Conservation (phyloP, 1,140 invertebrate genomes). For the Hestina assimilis region DNA sequence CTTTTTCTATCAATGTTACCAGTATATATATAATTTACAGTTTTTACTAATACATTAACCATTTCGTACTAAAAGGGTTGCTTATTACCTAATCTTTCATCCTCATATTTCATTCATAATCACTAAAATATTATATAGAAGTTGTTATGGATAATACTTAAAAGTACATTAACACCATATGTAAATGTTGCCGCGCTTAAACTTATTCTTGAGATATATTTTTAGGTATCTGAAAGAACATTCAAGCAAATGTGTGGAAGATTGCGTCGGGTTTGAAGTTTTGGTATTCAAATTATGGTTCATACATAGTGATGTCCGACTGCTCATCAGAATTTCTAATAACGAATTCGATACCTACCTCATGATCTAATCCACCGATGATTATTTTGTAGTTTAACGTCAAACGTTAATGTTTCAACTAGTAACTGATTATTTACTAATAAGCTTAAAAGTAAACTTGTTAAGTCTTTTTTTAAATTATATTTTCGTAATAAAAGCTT, state of each 20-base stretch:
- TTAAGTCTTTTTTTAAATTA: no score
- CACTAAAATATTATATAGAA: constrained; percentile 1
- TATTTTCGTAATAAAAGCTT: constrained; percentile 9
- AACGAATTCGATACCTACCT: constrained; percentile 49
- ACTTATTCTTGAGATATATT: constrained; percentile 20
- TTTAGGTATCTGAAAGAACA: constrained; percentile 26
- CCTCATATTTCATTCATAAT: no score
- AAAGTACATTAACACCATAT: not conserved
- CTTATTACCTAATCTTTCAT: no score
- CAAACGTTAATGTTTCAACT: not conserved
- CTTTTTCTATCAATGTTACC: no score
- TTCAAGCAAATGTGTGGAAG: constrained; percentile 18
- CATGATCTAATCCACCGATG: constrained; percentile 34
- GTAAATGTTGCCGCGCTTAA: not conserved
- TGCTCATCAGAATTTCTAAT: constrained; percentile 55
- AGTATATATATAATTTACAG: no score
- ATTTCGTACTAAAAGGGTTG: no score
- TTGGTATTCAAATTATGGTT: constrained; percentile 55
- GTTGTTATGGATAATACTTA: not conserved
- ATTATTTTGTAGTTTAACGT: constrained; percentile 20
- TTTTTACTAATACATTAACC: no score
- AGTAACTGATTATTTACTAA: no score
- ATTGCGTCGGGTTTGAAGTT: constrained; percentile 38
- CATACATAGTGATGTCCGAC: constrained; percentile 57
- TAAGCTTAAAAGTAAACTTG: no score